Evolutionary conservation across 2,113 vertebrate species (phyloP), one percentile per base, ranked within the genome.

Genomic region (Trichomycterus rosablanca): DNA sequence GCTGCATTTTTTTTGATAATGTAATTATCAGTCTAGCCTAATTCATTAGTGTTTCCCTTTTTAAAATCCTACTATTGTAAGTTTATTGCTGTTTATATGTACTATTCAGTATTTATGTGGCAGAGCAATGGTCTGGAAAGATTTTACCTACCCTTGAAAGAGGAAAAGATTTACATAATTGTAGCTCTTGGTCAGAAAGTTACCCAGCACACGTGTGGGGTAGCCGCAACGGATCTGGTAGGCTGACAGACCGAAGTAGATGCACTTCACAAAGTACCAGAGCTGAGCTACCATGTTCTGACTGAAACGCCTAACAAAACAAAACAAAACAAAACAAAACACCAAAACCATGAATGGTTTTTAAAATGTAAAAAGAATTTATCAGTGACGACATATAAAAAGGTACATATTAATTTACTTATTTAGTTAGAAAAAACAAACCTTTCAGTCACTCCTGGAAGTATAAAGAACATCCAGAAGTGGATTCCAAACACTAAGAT

Each of bases 401-500:
- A 22, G 10, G 23, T 6, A 18, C 24, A 49, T n/a, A 37, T n/a
- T 7, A 22, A 24, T 9, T 1, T 18, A 39, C 12, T 26, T 11
- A 7, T 56, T 26, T 16, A n/a, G 26, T 30, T 7, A 30, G 26
- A 7, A 37, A 8, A 37, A 11, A 5, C 16, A 68, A 81, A 93
- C 92, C 92, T 91, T 64, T 93, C 90, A 28, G 92, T 94, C 67
- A 93, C 92, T 39, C 80, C 80, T 40, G 92, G 92, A 34, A 94
- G 83, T 76, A 94, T 94, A 79, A 92, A 93, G 79, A 94, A 94
- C 92, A 93, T 93, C 92, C 92, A 94, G 78, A 93, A 93, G 74
- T 94, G 92, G 72, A 93, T 94, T 32, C 92, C 91, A 0, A 94
- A 93, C 69, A 93, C 91, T 19, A 93, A 86, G 62, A 94, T 92